Evolutionary conservation across 2,888 invertebrate genomes (phyloP).

Genomic region (Rhamnusium bicolor): DNA sequence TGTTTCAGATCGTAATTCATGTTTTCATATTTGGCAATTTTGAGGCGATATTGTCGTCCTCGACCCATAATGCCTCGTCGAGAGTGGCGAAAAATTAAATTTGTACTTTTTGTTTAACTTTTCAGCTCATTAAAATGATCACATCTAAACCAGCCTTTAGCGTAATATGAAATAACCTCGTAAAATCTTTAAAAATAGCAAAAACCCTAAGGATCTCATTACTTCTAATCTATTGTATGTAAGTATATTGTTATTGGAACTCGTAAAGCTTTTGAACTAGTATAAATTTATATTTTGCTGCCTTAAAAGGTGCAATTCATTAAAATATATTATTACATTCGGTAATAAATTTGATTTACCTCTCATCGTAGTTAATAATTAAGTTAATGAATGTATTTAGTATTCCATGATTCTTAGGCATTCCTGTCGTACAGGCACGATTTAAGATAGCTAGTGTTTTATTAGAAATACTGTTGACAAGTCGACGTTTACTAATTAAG

Average conservation of each 20-base stretch:
- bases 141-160: no score
- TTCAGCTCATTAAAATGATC: no score
- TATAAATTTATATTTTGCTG: slow-evolving; percentile 2
- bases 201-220: neutral
- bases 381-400: slow-evolving; percentile 43
- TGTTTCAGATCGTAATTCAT: no score
- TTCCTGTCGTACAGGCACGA: slow-evolving; percentile 35
- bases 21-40: no score
- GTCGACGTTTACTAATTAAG: slow-evolving; percentile 42
- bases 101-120: no score
- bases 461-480: slow-evolving; percentile 43
- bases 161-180: neutral
- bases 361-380: slow-evolving; percentile 36
- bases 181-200: neutral
- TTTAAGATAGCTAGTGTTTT: slow-evolving; percentile 35
- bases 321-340: slow-evolving; percentile 33
- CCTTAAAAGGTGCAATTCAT: slow-evolving; percentile 42
- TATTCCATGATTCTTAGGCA: slow-evolving; percentile 39
- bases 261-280: neutral
- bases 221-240: neutral
- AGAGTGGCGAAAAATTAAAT: no score
- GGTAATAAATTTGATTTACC: slow-evolving; percentile 39
- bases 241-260: neutral
- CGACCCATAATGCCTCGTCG: no score
- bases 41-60: no score